Base-by-base conservation (phyloP, 2,888 invertebrate species). In the Melangyna quadrimaculata region DNA sequence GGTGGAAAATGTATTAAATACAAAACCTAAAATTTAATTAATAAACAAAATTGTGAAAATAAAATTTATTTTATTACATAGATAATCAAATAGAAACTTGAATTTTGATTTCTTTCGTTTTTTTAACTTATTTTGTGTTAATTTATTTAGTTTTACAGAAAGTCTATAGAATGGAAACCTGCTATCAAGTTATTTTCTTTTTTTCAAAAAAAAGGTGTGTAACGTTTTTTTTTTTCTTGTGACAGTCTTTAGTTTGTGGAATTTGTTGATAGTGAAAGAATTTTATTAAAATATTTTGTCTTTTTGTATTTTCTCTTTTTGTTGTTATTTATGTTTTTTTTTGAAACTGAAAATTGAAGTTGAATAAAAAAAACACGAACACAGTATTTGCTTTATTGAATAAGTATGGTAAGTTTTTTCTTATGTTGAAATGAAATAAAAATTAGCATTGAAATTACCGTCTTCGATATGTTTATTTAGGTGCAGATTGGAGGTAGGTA, bases 51-150 rank as follows among this genome's bases (percentile, higher is more conserved):
- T 65, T 17, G 40, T 65, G 65, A 71, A 67, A 75, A 75, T 59
- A 57, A 77, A 71, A 63, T 53, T 40, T 65, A 72, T 73, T 73
- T 70, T 78, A 74, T 74, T 75, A 79, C 74, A 67, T 78, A 79
- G 78, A 67, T 78, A 70, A 78, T 59, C 75, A 80, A 72, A 80
- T 75, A 73, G 48, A 73, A 72, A 57, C 55, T 78, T 19, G 24
- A 69, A 35, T 27, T 61, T 53, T 69, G n/a, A 10, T 78, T 73
- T 48, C 37, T 61, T 78, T 69, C n/a, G n/a, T 0, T 12, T 55
- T 48, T 72, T 0, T 57, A 9, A 19, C n/a, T 35, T 35, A 24
- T 32, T 71, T 79, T 51, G 8, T 57, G n/a, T 12, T 43, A 12
- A 32, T 19, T 63, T 35, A 45, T 57, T 55, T 35, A 45, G 43